These are phyloP conservation scores for Diorhabda carinulata DNA, from an alignment of 1,140 invertebrate species.

Conservation along the genomic window DNA sequence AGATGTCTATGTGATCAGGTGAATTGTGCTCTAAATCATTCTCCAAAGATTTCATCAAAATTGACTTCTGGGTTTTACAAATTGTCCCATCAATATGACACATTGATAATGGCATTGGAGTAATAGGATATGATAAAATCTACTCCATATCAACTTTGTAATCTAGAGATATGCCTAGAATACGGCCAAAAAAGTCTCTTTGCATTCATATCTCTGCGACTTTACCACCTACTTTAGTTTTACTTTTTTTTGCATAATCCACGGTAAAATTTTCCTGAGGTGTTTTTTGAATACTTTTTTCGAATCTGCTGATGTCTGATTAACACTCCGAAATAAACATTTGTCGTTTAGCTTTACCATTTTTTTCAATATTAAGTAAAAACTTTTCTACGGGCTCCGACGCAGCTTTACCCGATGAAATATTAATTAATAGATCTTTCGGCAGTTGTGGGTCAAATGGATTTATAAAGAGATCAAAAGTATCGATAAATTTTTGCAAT, in stretches of 20 bases:
- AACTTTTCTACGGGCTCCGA: conserved; percentile 27
- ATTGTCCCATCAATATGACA: conserved; percentile 19
- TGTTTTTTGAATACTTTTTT: conserved; percentile 11
- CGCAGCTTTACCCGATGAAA: conserved; percentile 15
- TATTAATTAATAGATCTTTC: conserved; percentile 33
- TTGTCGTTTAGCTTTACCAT: no score
- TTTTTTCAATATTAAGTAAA: no score
- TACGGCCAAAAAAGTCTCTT: conserved; percentile 11
- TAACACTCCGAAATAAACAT: conserved; percentile 19
- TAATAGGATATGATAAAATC: conserved; percentile 23
- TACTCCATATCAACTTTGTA: conserved; percentile 16
- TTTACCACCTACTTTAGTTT: no score
- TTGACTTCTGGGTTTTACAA: conserved; percentile 28
- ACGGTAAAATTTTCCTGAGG: neutral
- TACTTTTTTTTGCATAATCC: conserved; percentile 8
- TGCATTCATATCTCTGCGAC: no score
- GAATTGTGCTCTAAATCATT: conserved; percentile 22
- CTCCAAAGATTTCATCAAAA: conserved; percentile 35
- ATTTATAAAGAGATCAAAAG: conserved; percentile 28
- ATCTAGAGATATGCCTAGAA: conserved; percentile 16
- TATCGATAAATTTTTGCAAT: conserved; percentile 27
- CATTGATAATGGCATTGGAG: conserved; percentile 18
- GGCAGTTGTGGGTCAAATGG: conserved; percentile 27
- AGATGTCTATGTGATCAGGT: conserved; percentile 29
- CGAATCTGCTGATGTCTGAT: conserved; percentile 11